Evolutionary conservation across 1,140 invertebrate species (phyloP).

Genomic region (Lasaia peninsularis): DNA sequence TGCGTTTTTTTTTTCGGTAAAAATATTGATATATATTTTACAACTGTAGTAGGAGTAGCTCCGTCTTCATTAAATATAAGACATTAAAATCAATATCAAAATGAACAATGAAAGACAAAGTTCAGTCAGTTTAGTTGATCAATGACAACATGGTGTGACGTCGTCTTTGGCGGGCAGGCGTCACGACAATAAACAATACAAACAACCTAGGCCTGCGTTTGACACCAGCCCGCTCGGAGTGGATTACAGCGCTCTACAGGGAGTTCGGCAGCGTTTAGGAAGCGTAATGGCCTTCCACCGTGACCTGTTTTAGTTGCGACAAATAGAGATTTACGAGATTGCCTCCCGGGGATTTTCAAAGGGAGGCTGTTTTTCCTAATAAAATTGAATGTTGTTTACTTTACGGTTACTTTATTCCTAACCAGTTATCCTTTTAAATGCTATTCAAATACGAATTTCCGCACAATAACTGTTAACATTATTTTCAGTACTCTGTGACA

Average conservation of each 20-base stretch:
- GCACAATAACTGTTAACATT: too few relatives aligned
- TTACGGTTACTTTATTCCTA: constrained; percentile 54
- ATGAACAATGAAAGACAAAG: background rate
- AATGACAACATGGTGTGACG: constrained; percentile 59
- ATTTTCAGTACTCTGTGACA: too few relatives aligned
- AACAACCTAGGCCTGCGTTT: constrained; percentile 72
- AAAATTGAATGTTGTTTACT: constrained; percentile 71
- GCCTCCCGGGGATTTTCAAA: constrained; percentile 58
- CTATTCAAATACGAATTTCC: constrained; percentile 11
- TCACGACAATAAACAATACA: constrained; percentile 76
- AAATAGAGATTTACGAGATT: constrained; percentile 75
- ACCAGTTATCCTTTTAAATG: constrained; percentile 25
- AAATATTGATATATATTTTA: too few relatives aligned
- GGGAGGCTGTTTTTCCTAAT: constrained; percentile 55
- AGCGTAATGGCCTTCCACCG: constrained; percentile 72
- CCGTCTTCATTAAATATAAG: too few relatives aligned
- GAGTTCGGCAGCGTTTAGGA: constrained; percentile 73
- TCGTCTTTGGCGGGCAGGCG: constrained; percentile 60
- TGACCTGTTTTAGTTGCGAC: constrained; percentile 76
- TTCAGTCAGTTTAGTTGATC: constrained; percentile 35
- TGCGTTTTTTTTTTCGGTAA: too few relatives aligned
- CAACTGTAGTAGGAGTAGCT: too few relatives aligned
- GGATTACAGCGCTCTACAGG: constrained; percentile 72
- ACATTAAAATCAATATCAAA: background rate
- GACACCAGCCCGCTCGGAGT: constrained; percentile 73